phyloP scores from a whole-genome alignment of 2,888 invertebrate species.

The Isoperla grammatica region DNA sequence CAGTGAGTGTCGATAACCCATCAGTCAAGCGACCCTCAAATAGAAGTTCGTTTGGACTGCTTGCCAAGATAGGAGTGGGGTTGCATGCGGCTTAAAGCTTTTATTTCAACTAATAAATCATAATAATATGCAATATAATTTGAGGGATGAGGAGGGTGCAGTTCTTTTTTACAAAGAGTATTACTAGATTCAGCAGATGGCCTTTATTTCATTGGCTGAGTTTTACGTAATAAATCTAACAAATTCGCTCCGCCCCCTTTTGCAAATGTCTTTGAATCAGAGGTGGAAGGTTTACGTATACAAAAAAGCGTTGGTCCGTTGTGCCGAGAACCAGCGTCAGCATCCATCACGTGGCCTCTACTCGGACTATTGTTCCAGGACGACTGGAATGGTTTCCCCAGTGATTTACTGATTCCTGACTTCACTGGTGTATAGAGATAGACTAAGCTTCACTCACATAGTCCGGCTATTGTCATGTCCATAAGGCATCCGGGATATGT shows the following conservation, averaged over 20 bases:
- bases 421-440: conserved; percentile 13
- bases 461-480: conserved; percentile 14
- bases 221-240: conserved; percentile 32
- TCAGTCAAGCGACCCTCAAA: conserved; percentile 17
- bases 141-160: conserved; percentile 22
- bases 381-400: conserved; percentile 26
- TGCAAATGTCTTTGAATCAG: conserved; percentile 27
- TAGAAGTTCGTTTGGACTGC: conserved; percentile 4
- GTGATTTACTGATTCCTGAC: conserved; percentile 29
- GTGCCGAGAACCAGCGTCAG: conserved; percentile 19
- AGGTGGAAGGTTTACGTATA: conserved; percentile 24
- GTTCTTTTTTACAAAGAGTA: conserved; percentile 19
- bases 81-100: conserved; percentile 24
- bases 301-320: conserved; percentile 16
- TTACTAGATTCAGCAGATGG: conserved; percentile 43
- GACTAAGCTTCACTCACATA: conserved; percentile 23
- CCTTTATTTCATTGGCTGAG: conserved; percentile 40
- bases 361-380: conserved; percentile 27
- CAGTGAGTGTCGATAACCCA: conserved; percentile 25
- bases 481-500: conserved; percentile 17
- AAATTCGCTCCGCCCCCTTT: conserved; percentile 26
- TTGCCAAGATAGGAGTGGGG: conserved; percentile 13
- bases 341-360: conserved; percentile 25
- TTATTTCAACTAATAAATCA: conserved; percentile 47
- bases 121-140: conserved; percentile 50